Conservation (phyloP, 2,113 vertebrate species). For the Muscicapa adusta region DNA sequence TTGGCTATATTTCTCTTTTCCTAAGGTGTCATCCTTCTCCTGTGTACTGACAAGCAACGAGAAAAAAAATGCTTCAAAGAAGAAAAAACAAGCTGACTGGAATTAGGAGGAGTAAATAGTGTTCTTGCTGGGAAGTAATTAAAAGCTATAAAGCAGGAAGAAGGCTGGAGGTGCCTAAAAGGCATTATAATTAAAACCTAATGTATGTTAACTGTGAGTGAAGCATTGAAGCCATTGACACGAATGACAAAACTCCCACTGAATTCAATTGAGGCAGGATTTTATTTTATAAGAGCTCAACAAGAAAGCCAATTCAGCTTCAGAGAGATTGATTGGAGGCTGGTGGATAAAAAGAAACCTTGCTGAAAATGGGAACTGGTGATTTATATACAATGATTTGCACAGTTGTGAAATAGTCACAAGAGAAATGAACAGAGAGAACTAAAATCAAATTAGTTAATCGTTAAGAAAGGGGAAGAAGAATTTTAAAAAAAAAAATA, state of each 20-base stretch:
- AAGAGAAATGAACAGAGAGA: background rate
- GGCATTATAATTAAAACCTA: constrained; percentile 49
- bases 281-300: background rate
- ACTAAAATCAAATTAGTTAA: constrained; percentile 6
- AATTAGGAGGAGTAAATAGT: constrained; percentile 45
- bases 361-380: constrained; percentile 4
- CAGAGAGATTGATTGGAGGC: constrained; percentile 22
- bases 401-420: background rate
- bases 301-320: constrained; percentile 2
- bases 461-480: background rate
- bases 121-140: constrained; percentile 22
- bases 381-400: background rate
- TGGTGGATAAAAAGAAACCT: constrained; percentile 27
- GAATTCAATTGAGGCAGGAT: background rate
- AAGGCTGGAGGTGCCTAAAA: constrained; percentile 21
- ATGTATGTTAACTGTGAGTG: constrained; percentile 18
- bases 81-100: background rate
- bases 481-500: background rate
- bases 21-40: background rate
- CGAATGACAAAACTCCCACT: constrained; percentile 35
- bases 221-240: constrained; percentile 9
- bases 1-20: background rate
- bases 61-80: background rate
- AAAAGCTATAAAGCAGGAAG: constrained; percentile 38
- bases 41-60: background rate